Evolutionary conservation across 2,888 invertebrate genomes (phyloP).

Genomic region (Lasius fuliginosus): DNA sequence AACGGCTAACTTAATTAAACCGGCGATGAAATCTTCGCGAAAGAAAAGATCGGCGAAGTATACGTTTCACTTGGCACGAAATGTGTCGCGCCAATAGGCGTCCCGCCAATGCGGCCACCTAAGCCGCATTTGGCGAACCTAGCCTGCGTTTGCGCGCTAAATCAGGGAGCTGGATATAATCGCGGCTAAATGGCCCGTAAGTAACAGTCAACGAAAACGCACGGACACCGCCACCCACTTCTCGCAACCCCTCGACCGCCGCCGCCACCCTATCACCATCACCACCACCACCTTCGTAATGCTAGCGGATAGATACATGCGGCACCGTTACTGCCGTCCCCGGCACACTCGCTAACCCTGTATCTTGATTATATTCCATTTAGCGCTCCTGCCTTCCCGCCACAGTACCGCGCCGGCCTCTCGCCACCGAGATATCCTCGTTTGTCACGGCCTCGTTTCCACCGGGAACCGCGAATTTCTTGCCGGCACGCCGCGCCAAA

Average conservation of each 20-base stretch:
- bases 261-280: neutral
- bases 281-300: conserved; percentile 61
- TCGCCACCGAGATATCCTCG: conserved; percentile 73
- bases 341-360: conserved; percentile 66
- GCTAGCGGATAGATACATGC: conserved; percentile 68
- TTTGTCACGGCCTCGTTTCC: conserved; percentile 72
- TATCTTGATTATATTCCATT: conserved; percentile 82
- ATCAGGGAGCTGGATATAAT: conserved; percentile 76
- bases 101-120: neutral
- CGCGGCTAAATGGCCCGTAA: conserved; percentile 80
- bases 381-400: conserved; percentile 71
- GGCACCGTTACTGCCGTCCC: conserved; percentile 61
- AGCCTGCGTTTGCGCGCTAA: conserved; percentile 61
- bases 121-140: conserved; percentile 8
- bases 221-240: conserved; percentile 60
- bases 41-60: conserved; percentile 38
- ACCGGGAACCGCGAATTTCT: conserved; percentile 71
- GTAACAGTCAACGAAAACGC: conserved; percentile 76
- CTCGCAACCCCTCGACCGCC: conserved; percentile 17
- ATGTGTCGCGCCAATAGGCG: conserved; percentile 34
- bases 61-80: conserved; percentile 43
- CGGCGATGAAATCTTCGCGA: conserved; percentile 38
- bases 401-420: conserved; percentile 63
- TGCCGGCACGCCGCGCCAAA: conserved; percentile 41
- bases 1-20: conserved; percentile 43